Evolutionary conservation across 2,797 vertebrate genomes (phyloP).

Genomic region (Spinus pinus): DNA sequence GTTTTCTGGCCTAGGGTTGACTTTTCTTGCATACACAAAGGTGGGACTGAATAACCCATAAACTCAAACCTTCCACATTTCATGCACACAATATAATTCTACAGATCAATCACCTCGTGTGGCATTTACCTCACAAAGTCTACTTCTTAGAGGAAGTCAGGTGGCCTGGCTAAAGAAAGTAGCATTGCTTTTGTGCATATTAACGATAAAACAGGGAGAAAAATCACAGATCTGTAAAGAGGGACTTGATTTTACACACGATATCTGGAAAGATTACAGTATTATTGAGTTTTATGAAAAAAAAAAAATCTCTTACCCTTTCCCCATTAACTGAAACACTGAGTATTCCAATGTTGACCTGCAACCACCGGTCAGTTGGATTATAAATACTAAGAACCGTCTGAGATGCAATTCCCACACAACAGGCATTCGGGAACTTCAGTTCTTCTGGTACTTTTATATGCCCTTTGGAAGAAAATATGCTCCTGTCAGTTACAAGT

Average conservation of each 20-base stretch:
- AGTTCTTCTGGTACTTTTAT: conserved; percentile 91
- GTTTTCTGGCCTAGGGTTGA: neutral
- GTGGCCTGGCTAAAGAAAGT: neutral
- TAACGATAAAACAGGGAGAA: neutral
- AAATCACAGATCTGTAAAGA: neutral
- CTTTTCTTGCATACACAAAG: neutral
- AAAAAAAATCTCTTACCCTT: conserved; percentile 78
- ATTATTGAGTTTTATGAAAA: neutral
- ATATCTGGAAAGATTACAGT: neutral
- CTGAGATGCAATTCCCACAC: conserved; percentile 93
- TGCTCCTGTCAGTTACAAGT: neutral
- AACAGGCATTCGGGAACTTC: conserved; percentile 89
- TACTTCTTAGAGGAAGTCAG: neutral
- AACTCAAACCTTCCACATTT: neutral
- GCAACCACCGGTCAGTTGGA: conserved; percentile 90
- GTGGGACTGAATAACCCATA: neutral
- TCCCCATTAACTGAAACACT: conserved; percentile 87
- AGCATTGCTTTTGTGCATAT: neutral
- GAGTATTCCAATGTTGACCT: conserved; percentile 84
- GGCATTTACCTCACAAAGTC: neutral
- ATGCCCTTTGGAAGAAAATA: conserved; percentile 72
- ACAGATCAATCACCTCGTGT: accelerated
- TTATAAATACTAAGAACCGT: conserved; percentile 88
- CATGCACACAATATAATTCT: accelerated
- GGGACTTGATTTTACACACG: neutral